phyloP scores from a whole-genome alignment of 2,797 vertebrate species.

The Poeciliopsis turneri region DNA sequence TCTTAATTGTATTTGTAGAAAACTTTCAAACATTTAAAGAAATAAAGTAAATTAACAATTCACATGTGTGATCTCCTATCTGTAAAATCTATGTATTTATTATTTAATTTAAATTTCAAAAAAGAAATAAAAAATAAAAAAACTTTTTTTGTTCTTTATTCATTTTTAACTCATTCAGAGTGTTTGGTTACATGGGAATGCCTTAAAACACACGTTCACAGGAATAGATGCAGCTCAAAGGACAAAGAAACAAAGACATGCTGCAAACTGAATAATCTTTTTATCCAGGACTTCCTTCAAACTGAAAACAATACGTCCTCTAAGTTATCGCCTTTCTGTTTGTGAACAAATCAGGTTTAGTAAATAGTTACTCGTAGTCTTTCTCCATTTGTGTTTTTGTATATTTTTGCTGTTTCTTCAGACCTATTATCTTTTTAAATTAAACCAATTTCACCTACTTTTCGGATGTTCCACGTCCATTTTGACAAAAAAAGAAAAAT shows the following conservation, averaged over 20 bases:
- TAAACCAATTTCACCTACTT: not conserved
- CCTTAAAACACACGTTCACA: not conserved
- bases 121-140: not conserved
- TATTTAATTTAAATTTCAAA: not conserved
- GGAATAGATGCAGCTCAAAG: not conserved
- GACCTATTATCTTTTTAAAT: not conserved
- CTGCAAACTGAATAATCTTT: not conserved
- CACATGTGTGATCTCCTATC: not conserved
- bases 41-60: not conserved
- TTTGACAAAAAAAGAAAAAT: not conserved
- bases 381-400: not conserved
- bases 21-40: not conserved
- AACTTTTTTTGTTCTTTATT: not conserved
- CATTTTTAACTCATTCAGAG: constrained; percentile 18
- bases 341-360: not conserved
- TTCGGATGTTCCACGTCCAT: not conserved
- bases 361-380: not conserved
- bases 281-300: not conserved
- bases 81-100: not conserved
- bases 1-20: not conserved
- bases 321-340: not conserved
- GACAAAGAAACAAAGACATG: not conserved
- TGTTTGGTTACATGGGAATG: constrained; percentile 1
- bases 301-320: not conserved
- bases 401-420: not conserved